Evolutionary conservation across 2,888 invertebrate species (phyloP), one percentile per base, ranked within the genome.

Genomic region (Teleiodes luculella): DNA sequence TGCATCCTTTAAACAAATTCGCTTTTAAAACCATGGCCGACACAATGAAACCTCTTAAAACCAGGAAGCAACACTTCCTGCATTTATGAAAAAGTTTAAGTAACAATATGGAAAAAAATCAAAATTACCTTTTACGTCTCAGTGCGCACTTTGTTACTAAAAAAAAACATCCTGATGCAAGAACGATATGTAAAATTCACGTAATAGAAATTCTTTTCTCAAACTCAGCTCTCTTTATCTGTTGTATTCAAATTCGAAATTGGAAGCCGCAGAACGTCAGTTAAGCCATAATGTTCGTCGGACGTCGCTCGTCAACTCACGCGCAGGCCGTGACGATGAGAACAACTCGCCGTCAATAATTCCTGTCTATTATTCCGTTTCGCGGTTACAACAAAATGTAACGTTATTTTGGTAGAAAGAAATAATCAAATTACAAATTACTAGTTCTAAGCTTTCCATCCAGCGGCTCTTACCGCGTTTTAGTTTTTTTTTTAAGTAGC

Each of bases 261-360:
- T 13, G 3, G 28, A 43, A 43, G 24, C 43, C 24, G n/a, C 43
- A 13, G n/a, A 11, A 20, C 7, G 14, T 10, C 39, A 10, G 10
- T 24, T 18, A 24, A 28, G 43, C 43, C 43, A 28, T 43, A 43
- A 43, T 28, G 43, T 43, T 28, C 43, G 6, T 24, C 43, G 43
- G 43, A 43, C 43, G 24, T 43, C 43, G 43, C n/a, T n/a, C 24
- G 28, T 43, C 43, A 28, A 28, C 43, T 43, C 11, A 5, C 13
- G 43, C 43, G 28, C 43, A 24, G 24, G 28, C 43, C 43, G 43
- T 43, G 43, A 43, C 43, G 28, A 13, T 43, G 43, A 43, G 43
- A n/a, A 20, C n/a, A n/a, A 7, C 4, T n/a, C 10, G 18, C 39
- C 8, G 39, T 39, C 39, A 41, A 41, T 41, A 41, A 20, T 11